Evolutionary conservation across 2,797 vertebrate genomes (phyloP).

Genomic region (Forpus xanthops): DNA sequence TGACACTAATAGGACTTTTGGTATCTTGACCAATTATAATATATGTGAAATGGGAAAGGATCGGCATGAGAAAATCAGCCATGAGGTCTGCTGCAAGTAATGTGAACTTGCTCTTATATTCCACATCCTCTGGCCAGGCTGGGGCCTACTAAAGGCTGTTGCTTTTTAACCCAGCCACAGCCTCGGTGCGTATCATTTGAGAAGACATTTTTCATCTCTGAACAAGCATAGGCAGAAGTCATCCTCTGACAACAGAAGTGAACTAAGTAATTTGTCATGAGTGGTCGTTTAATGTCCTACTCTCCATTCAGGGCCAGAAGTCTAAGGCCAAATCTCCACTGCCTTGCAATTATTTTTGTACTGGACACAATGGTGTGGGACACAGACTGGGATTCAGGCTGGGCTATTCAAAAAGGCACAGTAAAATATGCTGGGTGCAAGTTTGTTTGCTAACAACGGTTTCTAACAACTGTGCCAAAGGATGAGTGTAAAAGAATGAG

Average conservation of each 20-base stretch:
- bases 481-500: neutral
- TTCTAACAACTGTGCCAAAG: neutral
- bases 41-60: neutral
- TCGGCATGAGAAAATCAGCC: conserved; percentile 7
- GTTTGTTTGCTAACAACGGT: neutral
- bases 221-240: neutral
- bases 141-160: neutral
- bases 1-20: neutral
- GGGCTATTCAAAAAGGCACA: neutral
- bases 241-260: neutral
- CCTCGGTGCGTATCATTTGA: neutral
- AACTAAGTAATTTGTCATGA: neutral
- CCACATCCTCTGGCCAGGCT: neutral
- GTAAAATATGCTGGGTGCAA: neutral
- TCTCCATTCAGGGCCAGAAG: neutral
- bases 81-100: neutral
- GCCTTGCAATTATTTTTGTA: neutral
- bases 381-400: neutral
- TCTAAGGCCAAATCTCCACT: neutral
- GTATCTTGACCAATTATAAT: neutral
- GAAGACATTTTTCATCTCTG: neutral
- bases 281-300: neutral
- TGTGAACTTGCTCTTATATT: neutral
- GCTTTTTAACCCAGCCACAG: neutral
- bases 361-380: neutral